Evolutionary conservation across 2,797 vertebrate species (phyloP).

Genomic region (Knipowitschia caucasica): DNA sequence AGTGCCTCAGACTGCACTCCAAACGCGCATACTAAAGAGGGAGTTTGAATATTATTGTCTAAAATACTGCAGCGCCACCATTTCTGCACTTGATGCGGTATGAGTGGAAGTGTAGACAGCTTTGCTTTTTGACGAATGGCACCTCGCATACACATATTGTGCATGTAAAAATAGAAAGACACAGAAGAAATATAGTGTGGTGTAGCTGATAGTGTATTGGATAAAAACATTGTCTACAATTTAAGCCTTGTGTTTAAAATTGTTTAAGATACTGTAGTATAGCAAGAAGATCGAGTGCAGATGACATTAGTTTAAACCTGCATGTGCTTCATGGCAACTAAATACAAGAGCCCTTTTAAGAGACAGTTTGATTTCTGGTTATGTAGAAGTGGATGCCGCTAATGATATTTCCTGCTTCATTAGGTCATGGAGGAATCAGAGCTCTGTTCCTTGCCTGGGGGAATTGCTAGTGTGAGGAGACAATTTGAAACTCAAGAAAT

Average conservation of each 20-base stretch:
- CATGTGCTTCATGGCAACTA: constrained; percentile 20
- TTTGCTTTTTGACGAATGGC: constrained; percentile 24
- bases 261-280: constrained; percentile 7
- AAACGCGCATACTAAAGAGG: background rate
- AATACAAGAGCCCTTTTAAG: constrained; percentile 40
- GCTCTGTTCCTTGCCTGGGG: constrained; percentile 85
- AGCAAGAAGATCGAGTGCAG: constrained; percentile 7
- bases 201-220: constrained; percentile 15
- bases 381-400: constrained; percentile 49
- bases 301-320: constrained; percentile 9
- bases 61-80: background rate
- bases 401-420: constrained; percentile 69
- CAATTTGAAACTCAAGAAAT: constrained; percentile 86
- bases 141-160: constrained; percentile 26
- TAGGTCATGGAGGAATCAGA: constrained; percentile 89
- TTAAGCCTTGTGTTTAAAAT: background rate
- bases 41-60: background rate
- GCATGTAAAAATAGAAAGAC: constrained; percentile 38
- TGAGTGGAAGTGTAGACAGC: constrained; percentile 43
- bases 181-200: constrained; percentile 27
- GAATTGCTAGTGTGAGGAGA: constrained; percentile 87
- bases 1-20: background rate
- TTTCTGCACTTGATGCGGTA: constrained; percentile 35
- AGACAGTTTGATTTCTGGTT: constrained; percentile 51
- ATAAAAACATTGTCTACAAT: constrained; percentile 22